Evolutionary conservation across 2,888 invertebrate genomes (phyloP).

Genomic region (Macrophya annulata): DNA sequence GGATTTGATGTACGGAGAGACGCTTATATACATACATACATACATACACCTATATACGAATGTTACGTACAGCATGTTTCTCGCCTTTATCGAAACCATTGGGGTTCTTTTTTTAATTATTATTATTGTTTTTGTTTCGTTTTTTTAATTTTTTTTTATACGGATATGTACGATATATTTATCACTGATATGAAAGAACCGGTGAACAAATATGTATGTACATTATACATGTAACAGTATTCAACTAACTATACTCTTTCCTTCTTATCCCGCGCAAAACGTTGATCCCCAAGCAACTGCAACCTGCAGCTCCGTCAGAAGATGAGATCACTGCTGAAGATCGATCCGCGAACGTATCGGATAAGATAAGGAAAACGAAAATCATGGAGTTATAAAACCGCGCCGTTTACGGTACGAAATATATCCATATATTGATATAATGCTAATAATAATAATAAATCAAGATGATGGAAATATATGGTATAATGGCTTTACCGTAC

Average conservation of each 20-base stretch:
- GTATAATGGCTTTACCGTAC: neutral
- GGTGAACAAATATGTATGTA: neutral
- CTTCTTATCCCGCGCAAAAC: constrained; percentile 1
- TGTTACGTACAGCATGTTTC: constrained; percentile 10
- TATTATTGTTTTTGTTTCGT: no score
- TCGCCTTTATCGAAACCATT: neutral
- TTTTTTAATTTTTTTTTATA: no score
- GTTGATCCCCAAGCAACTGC: neutral
- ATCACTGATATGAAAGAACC: neutral
- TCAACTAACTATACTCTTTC: neutral
- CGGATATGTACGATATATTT: neutral
- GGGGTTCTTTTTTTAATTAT: neutral
- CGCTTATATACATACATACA: neutral
- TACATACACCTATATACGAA: neutral
- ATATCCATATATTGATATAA: neutral
- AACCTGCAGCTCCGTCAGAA: neutral
- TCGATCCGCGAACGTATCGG: constrained; percentile 2
- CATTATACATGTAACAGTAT: neutral
- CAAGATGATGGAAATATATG: neutral
- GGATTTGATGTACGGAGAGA: constrained; percentile 19
- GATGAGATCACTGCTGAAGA: constrained; percentile 16
- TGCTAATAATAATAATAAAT: neutral
- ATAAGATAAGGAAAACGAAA: neutral
- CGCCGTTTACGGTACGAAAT: neutral
- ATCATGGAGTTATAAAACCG: neutral